Conservation (phyloP, 2,797 vertebrate species). For the Aeoliscus strigatus region DNA sequence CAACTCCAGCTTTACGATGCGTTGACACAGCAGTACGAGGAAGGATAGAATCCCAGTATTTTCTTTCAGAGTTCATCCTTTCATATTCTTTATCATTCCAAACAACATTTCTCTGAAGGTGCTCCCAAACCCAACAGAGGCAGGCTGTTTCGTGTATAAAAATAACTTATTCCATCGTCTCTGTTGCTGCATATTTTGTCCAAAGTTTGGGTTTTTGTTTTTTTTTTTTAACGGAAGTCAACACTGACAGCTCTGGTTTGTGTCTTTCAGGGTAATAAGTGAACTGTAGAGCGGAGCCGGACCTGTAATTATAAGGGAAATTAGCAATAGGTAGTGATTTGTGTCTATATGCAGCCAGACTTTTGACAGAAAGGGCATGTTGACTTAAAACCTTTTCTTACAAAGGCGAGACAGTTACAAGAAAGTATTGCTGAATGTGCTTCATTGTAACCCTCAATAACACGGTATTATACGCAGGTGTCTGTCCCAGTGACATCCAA, state of each 20-base stretch:
- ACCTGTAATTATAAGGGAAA: conserved; percentile 60
- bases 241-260: conserved; percentile 53
- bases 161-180: no score
- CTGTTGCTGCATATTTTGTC: no score
- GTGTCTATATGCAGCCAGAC: conserved; percentile 26
- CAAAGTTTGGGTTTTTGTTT: no score
- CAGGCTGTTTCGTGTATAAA: no score
- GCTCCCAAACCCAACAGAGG: no score
- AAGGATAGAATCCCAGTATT: conserved; percentile 13
- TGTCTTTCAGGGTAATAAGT: conserved; percentile 44
- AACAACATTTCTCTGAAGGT: no score
- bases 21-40: conserved; percentile 20
- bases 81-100: conserved; percentile 1
- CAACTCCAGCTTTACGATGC: conserved; percentile 25
- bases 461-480: conserved; percentile 1
- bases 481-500: neutral
- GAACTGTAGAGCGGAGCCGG: conserved; percentile 34
- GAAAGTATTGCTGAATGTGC: conserved; percentile 11
- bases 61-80: neutral
- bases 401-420: conserved; percentile 11
- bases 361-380: conserved; percentile 36
- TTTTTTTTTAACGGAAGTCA: conserved; percentile 17
- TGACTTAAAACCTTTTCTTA: conserved; percentile 12
- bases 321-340: conserved; percentile 58
- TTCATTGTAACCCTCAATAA: conserved; percentile 11